These are phyloP conservation scores for Aphyosemion australe DNA, from an alignment of 2,113 vertebrate species.

Conservation along the genomic window DNA sequence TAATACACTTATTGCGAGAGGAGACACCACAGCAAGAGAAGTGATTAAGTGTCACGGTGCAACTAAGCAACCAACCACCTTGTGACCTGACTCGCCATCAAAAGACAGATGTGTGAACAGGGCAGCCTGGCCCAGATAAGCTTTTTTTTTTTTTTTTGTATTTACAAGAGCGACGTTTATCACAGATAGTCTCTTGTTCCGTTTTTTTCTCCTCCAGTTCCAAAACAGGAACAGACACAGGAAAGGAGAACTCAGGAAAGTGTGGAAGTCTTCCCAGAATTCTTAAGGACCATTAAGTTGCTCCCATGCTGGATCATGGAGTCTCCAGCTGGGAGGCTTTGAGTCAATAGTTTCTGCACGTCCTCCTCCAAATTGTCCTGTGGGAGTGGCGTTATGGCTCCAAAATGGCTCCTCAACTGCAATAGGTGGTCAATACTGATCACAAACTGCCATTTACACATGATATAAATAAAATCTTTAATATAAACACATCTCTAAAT, in stretches of 20 bases:
- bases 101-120: slow-evolving; percentile 73
- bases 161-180: slow-evolving; percentile 80
- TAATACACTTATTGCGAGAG: slow-evolving; percentile 80
- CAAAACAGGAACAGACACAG: slow-evolving; percentile 7
- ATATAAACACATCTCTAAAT: slow-evolving; percentile 84
- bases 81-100: slow-evolving; percentile 66
- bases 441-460: slow-evolving; percentile 70
- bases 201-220: slow-evolving; percentile 4
- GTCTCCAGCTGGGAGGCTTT: slow-evolving; percentile 79
- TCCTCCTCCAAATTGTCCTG: slow-evolving; percentile 80
- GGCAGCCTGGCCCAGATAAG: slow-evolving; percentile 71
- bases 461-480: slow-evolving; percentile 78
- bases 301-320: slow-evolving; percentile 41
- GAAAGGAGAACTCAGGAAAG: slow-evolving; percentile 10
- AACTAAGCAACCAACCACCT: slow-evolving; percentile 48
- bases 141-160: slow-evolving; percentile 60
- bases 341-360: slow-evolving; percentile 73
- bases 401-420: slow-evolving; percentile 71
- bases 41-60: slow-evolving; percentile 61
- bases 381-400: slow-evolving; percentile 83
- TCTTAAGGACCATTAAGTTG: not conserved
- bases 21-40: slow-evolving; percentile 70
- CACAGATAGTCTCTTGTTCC: slow-evolving; percentile 44
- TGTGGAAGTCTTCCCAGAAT: slow-evolving; percentile 31
- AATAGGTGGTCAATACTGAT: slow-evolving; percentile 76